Evolutionary conservation across 2,797 vertebrate genomes (phyloP), one percentile per base, ranked within the genome.

Genomic region (Enteromius argenteus): DNA sequence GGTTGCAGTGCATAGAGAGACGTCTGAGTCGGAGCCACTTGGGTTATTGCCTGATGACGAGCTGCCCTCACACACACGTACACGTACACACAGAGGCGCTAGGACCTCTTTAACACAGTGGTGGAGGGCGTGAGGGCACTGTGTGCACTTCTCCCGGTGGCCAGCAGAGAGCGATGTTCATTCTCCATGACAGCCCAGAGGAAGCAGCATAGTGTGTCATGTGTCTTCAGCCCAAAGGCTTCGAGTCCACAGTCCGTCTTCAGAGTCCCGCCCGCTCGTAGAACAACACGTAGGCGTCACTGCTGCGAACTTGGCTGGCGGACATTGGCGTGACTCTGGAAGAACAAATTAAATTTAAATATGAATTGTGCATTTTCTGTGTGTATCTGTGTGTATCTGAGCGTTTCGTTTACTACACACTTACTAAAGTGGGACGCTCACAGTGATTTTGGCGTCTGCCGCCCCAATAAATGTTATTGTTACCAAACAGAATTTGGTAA

Each of bases 271-370:
- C 94, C 98, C 97, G 93, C 94, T 99, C 98, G 0, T 98, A 99
- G 94, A 99, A 99, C 92, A 99, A 95, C 90, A 99, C 95, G 77
- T 99, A 99, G 90, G 97, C 97, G 56, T 99, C 98, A 15, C 97
- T 99, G 95, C 97, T 97, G 92, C 96, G 97, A 87, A 99, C 95
- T 93, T 99, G 98, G 95, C 97, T 97, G 92, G 97, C 96, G 84
- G 97, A 98, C 96, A 98, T 97, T 62, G 97, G 96, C 49, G 97
- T 97, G 89, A 99, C 98, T 53, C 98, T 99, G 93, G 14, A 62
- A 75, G 37, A 21, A 0, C 7, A 58, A 74, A 83, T 39, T 27
- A 10, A 46, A 51, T 51, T 51, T 17, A 51, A 17, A 51, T 51
- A 51, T 21, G 17, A 51, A 51, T 51, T 2, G 5, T 53, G 17